Evolutionary conservation across 2,888 invertebrate genomes (phyloP), one percentile per base, ranked within the genome.

Genomic region (Smittia sp.): DNA sequence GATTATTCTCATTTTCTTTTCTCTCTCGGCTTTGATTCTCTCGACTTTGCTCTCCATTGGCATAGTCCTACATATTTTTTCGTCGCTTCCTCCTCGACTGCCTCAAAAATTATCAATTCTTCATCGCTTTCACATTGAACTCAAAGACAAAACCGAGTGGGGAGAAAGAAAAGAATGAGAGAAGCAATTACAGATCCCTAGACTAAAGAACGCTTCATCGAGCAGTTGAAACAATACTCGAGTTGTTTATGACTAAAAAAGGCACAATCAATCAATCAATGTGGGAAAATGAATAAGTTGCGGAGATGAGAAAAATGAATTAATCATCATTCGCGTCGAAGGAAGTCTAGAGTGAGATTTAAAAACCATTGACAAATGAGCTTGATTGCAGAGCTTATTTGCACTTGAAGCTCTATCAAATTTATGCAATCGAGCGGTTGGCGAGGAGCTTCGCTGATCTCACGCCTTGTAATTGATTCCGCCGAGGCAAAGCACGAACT

Each of bases 1-100:
- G 63, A 63, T 63, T 63, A 63, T 63, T 63, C 63, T 63, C 63
- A 63, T 63, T 63, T 63, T 63, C 63, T 63, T 63, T 22, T 63
- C 63, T 24, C 63, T 63, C 63, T 24, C 63, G 27, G 15, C 58
- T 22, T 58, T 58, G 58, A 20, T 58, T 58, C 58, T 58, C 63
- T 63, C 63, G 15, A 63, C 63, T 27, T 63, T 63, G 27, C 63
- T 63, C 63, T 63, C 63, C 20, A 58, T 58, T 63, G 63, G 27
- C 63, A 63, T 27, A 63, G 58, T 58, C 58, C 58, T 58, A 63
- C n/a, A 63, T 63, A 27, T 24, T 58, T 63, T 25, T 63, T 58
- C 18, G 24, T 24, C 22, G 63, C 15, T 58, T 46, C 22, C 27
- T 18, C 27, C 63, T 63, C 27, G 6, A 63, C 27, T 63, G 25